Evolutionary conservation across 2,113 vertebrate genomes (phyloP), one percentile per base, ranked within the genome.

Genomic region (Phycodurus eques): DNA sequence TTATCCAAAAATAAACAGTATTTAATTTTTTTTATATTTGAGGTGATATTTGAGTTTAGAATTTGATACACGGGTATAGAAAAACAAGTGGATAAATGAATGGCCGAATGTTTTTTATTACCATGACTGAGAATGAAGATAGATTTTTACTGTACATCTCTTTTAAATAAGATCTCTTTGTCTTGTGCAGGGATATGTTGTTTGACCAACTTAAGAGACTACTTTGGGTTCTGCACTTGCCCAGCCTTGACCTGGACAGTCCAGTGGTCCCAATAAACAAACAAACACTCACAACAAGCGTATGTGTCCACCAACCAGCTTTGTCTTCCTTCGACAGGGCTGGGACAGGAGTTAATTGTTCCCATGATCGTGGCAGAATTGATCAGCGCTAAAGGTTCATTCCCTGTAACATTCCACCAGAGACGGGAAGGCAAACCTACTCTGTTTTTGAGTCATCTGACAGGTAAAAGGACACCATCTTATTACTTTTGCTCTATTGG

Each of bases 311-410:
- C 59, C 67, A 43, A 67, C 67, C 54, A 65, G 69, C 74, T 67
- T 72, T 44, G 56, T 72, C 57, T 69, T 76, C 46, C 2, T 74
- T 70, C 77, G 78, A 61, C 71, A 68, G 68, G 74, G 75, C 68
- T 85, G 74, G 80, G 80, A 75, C 74, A 71, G 70, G 78, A 86
- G 83, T 88, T 90, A 90, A 90, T 91, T 85, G 87, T 87, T 86
- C 83, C 82, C 80, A 89, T 88, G 84, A 87, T 90, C 85, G 85
- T 88, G 88, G 83, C 77, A 78, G 71, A 83, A 90, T 89, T 90
- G 87, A 93, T 92, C 90, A 83, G 56, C 60, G 78, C 78, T 88
- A 84, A 90, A 89, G 73, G 78, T 80, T 87, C 81, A 80, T 90
- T 90, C 85, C 70, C 77, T 77, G 72, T 75, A 79, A 92, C 87